phyloP scores from a whole-genome alignment of 2,113 vertebrate species.

The Thryonomys swinderianus region DNA sequence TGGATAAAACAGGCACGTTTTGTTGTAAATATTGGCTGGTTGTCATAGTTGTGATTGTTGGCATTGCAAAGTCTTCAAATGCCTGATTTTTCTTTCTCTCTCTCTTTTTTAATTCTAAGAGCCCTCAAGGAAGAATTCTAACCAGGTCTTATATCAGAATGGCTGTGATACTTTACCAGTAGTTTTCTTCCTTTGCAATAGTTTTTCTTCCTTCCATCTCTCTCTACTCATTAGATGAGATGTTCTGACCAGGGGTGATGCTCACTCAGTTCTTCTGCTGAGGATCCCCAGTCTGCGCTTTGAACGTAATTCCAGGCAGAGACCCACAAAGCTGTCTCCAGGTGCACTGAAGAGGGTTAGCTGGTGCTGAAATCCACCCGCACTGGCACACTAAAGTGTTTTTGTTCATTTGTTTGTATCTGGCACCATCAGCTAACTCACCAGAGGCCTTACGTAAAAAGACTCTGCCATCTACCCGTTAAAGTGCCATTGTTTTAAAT shows the following conservation, averaged over 20 bases:
- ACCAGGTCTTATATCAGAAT: not conserved
- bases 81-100: slow-evolving; percentile 71
- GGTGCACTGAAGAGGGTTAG: not conserved
- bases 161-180: not conserved
- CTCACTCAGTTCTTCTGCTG: not conserved
- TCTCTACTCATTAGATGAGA: not conserved
- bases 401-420: not conserved
- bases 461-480: slow-evolving; percentile 43
- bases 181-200: too few species aligned
- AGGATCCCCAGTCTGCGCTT: not conserved
- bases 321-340: too few species aligned
- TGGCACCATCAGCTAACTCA: not conserved
- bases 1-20: slow-evolving; percentile 82
- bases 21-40: slow-evolving; percentile 81
- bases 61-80: slow-evolving; percentile 65
- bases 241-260: not conserved
- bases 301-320: too few species aligned
- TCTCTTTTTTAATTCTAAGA: not conserved
- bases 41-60: slow-evolving; percentile 70
- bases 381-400: not conserved
- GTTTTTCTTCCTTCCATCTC: not conserved
- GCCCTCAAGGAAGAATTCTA: not conserved
- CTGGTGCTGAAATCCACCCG: not conserved
- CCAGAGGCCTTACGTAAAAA: not conserved
- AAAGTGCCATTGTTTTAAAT: slow-evolving; percentile 73